Conservation (phyloP, 2,797 vertebrate species). For the Pangasius macronema region DNA sequence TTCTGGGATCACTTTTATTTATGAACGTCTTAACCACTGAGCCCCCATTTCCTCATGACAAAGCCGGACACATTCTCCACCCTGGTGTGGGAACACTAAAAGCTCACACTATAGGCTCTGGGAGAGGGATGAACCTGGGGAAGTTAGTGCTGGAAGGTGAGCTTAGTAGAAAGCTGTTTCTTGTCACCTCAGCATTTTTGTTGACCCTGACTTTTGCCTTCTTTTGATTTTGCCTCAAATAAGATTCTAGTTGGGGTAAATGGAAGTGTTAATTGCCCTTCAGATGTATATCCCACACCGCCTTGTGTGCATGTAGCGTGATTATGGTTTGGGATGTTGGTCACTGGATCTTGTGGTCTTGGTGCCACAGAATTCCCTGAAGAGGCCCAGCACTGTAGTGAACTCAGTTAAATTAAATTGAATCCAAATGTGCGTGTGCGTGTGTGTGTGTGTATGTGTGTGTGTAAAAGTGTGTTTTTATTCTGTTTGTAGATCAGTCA, state of each 20-base stretch:
- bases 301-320: background rate
- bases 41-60: background rate
- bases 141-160: background rate
- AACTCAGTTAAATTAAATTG: background rate
- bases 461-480: background rate
- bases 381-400: background rate
- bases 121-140: background rate
- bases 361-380: background rate
- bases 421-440: background rate
- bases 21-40: background rate
- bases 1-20: background rate
- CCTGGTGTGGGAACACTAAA: background rate
- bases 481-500: slow-evolving; percentile 74
- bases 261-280: background rate
- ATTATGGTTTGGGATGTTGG: background rate
- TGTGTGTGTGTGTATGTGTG: background rate
- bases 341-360: background rate
- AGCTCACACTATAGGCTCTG: background rate
- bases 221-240: background rate
- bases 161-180: background rate
- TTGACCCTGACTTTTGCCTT: background rate
- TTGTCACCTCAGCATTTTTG: background rate
- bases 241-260: background rate
- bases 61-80: background rate
- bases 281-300: background rate